Evolutionary conservation across 2,888 invertebrate species (phyloP).

Genomic region (Nemotelus nigrinus): DNA sequence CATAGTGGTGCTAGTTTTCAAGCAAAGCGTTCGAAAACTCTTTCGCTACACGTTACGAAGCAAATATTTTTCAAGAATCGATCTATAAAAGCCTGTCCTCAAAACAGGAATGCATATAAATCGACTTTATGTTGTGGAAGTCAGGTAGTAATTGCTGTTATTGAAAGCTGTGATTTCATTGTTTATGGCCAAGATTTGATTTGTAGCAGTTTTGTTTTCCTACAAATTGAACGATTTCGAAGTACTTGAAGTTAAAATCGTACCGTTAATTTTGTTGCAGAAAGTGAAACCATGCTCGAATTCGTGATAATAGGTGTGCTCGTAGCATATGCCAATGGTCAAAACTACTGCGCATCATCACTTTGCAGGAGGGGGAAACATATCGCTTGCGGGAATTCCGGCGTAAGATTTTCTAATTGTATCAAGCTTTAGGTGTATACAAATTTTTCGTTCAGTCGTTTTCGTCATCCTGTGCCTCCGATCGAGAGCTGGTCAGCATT

Average conservation of each 20-base stretch:
- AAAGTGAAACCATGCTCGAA: constrained; percentile 12
- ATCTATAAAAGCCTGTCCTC: no score
- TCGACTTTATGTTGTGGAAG: no score
- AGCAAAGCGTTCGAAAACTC: no score
- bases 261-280: neutral
- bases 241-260: constrained; percentile 5
- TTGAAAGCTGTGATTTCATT: no score
- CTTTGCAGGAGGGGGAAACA: constrained; percentile 13
- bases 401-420: constrained; percentile 4
- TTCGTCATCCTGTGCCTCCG: constrained; percentile 10
- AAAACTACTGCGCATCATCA: constrained; percentile 25
- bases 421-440: neutral
- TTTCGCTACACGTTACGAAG: no score
- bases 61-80: no score
- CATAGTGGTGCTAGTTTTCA: no score
- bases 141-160: no score
- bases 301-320: neutral
- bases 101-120: no score
- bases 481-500: constrained; percentile 4
- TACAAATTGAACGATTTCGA: no score
- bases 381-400: constrained; percentile 35
- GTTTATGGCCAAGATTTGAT: no score
- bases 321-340: neutral
- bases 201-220: no score
- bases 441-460: constrained; percentile 17